Evolutionary conservation across 2,113 vertebrate genomes (phyloP), one percentile per base, ranked within the genome.

Genomic region (Anguilla japonica): DNA sequence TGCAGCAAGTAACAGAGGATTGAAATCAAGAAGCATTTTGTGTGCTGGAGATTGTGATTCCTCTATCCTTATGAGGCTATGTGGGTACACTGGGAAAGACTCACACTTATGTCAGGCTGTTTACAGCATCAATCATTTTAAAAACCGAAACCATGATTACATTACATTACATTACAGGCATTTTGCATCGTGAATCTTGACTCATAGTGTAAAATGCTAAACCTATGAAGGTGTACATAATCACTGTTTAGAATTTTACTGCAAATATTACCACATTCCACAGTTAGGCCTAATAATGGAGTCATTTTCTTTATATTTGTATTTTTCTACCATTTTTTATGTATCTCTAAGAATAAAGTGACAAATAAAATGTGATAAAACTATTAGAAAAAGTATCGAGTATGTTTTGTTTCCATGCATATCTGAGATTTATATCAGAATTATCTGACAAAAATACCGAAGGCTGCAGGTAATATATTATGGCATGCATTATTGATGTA

Each of bases 301-400:
- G 11, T 83, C n/a, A 11, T 9, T 8, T 26, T 50, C 22, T 8
- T 26, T 50, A 26, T 34, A 57, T 57, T 57, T 83, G 82, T 85
- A 79, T 79, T 57, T 85, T 80, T 85, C 40, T 85, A 60, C 46
- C 15, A 39, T 85, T 57, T 85, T 79, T 39, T 13, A 39, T 40
- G 14, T 39, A 60, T 60, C 56, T 60, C 3, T 60, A 60, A 20
- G 14, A 60, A 60, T 16, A 20, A 60, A 14, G 56, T 60, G 43
- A 60, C 56, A 60, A 16, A 20, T 3, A 60, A 60, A 60, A 60
- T 60, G 56, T 60, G 56, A 3, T 60, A 16, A 60, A 20, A 60
- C 13, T 60, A 15, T 15, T 20, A 60, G 15, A 8, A 60, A 60
- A 16, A 60, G 43, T 46, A 46, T 46, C 15, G 56, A 15, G 14